A percentile compares a stretch with the other conserved stretches of the same genome.
Conservation (phyloP, 1,140 invertebrate species). For the Drosophila sproati region DNA sequence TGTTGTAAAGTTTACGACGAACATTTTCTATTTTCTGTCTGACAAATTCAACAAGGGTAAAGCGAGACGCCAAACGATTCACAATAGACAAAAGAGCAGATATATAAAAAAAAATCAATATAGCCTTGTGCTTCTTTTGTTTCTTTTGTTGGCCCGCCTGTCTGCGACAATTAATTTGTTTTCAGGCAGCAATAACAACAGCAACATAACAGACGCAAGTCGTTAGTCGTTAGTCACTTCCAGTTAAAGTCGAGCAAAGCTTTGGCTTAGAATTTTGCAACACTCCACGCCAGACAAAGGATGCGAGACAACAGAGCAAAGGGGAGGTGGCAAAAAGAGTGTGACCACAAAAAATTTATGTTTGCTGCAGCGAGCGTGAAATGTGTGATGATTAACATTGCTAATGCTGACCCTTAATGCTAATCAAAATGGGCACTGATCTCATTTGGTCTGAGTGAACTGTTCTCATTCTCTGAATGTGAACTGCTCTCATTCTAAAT, state of each 20-base stretch:
- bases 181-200: conserved; percentile 49
- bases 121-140: conserved; percentile 57
- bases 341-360: neutral
- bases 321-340: conserved; percentile 1
- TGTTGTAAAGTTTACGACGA: conserved; percentile 41
- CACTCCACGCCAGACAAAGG: conserved; percentile 12
- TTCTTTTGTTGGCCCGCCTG: conserved; percentile 49
- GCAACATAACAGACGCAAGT: conserved; percentile 56
- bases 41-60: neutral
- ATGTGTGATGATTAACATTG: conserved; percentile 26
- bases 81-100: conserved; percentile 21
- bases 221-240: conserved; percentile 80
- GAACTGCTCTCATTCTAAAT: conserved; percentile 10
- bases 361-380: conserved; percentile 4
- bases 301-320: conserved; percentile 9
- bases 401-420: conserved; percentile 7
- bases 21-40: conserved; percentile 4
- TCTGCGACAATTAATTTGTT: conserved; percentile 75
- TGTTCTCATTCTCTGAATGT: neutral
- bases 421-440: too few species aligned
- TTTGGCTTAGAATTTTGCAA: conserved; percentile 75
- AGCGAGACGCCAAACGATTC: neutral
- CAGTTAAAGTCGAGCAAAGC: conserved; percentile 80
- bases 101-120: conserved; percentile 63
- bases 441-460: too few species aligned